These are phyloP conservation scores for Drosophila bocqueti DNA, from an alignment of 1,140 invertebrate species.

Conservation along the genomic window DNA sequence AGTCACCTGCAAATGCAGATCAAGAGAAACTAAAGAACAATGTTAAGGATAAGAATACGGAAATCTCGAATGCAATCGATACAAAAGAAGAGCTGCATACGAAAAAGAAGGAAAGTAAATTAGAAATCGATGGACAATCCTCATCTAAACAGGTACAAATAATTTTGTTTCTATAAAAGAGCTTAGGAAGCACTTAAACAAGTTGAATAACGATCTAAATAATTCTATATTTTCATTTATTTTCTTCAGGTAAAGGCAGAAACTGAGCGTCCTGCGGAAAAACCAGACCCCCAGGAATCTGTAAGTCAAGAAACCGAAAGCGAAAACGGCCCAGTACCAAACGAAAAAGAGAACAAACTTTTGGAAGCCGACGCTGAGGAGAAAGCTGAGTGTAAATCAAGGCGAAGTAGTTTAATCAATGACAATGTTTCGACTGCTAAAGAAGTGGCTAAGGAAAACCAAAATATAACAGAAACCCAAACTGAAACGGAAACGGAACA, in stretches of 20 bases:
- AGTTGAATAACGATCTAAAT: background rate
- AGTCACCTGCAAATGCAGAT: background rate
- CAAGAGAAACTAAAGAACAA: conserved; percentile 23
- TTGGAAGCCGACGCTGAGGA: background rate
- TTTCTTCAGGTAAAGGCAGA: background rate
- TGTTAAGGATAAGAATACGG: conserved; percentile 21
- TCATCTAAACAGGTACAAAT: background rate
- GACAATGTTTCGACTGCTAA: background rate
- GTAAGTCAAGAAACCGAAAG: background rate
- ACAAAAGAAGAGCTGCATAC: background rate
- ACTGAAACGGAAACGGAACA: background rate
- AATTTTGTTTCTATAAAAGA: too few relatives aligned
- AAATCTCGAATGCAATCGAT: background rate
- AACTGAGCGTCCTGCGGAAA: background rate
- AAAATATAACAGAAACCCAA: background rate
- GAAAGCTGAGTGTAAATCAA: background rate
- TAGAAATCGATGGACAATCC: background rate
- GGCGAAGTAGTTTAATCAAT: background rate
- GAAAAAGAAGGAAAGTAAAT: background rate
- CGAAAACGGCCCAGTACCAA: background rate
- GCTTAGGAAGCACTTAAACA: too few relatives aligned
- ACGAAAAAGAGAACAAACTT: background rate
- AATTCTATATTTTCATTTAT: background rate
- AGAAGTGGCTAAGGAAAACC: background rate
- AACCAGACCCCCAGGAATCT: background rate